Evolutionary conservation across 2,888 invertebrate genomes (phyloP).

Genomic region (Lasioglossum figueresi): DNA sequence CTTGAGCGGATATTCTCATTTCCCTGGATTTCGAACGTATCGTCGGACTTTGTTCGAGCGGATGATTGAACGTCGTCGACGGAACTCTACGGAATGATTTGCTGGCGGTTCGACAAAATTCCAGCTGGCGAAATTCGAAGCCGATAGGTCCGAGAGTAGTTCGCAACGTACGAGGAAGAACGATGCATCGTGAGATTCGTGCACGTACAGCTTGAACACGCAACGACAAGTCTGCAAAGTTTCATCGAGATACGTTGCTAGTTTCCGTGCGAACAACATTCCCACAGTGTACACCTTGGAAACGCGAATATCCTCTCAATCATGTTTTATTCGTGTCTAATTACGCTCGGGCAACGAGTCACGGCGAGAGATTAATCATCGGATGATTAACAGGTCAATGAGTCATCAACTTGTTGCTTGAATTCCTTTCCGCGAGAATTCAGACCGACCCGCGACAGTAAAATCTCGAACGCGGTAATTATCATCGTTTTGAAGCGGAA

Average conservation of each 20-base stretch:
- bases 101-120: neutral
- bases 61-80: neutral
- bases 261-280: neutral
- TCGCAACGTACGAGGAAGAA: neutral
- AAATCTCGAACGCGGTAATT: neutral
- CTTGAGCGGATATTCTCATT: neutral
- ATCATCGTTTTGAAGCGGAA: too few species aligned
- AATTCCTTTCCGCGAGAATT: neutral
- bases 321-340: neutral
- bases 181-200: too few species aligned
- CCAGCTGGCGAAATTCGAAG: neutral
- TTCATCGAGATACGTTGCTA: neutral
- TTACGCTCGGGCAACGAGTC: neutral
- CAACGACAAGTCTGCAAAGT: neutral
- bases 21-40: neutral
- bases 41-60: too few species aligned
- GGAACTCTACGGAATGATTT: neutral
- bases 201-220: too few species aligned
- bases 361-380: neutral
- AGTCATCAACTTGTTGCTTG: slow-evolving; percentile 1
- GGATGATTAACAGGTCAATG: neutral
- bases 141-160: neutral
- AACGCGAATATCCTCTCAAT: neutral
- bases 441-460: neutral
- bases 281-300: neutral